These are phyloP conservation scores for Ammospiza nelsoni DNA, from an alignment of 2,113 vertebrate genomes.

Conservation along the genomic window DNA sequence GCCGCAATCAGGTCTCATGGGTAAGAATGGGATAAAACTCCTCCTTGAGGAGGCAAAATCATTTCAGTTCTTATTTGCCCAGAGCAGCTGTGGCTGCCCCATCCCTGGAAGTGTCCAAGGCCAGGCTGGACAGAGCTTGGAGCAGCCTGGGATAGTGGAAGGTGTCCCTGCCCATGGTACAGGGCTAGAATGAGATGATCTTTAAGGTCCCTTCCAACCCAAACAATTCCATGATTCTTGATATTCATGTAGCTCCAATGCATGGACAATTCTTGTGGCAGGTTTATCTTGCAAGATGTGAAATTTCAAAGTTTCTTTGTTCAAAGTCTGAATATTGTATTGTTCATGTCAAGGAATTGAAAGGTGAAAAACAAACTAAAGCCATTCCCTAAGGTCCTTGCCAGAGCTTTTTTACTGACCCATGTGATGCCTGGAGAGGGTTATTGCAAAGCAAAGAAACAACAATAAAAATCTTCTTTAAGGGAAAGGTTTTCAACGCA, in stretches of 20 bases:
- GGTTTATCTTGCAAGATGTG: background rate
- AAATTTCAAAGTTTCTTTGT: background rate
- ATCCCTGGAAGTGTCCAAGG: background rate
- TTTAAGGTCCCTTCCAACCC: background rate
- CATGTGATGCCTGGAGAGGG: background rate
- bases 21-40: background rate
- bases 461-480: background rate
- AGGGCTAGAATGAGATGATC: background rate
- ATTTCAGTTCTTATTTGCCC: background rate
- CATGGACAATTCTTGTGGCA: background rate
- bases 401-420: background rate
- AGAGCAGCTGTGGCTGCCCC: background rate
- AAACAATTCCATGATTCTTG: background rate
- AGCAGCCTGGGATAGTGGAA: accelerated
- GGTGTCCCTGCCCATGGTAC: background rate
- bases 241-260: accelerated
- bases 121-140: accelerated
- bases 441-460: background rate
- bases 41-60: background rate
- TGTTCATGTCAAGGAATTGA: background rate
- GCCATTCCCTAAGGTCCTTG: background rate
- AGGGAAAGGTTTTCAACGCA: background rate
- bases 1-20: accelerated
- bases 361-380: background rate
- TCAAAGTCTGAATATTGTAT: background rate